phyloP scores from a whole-genome alignment of 2,888 invertebrate species.

The Tenodera sinensis region DNA sequence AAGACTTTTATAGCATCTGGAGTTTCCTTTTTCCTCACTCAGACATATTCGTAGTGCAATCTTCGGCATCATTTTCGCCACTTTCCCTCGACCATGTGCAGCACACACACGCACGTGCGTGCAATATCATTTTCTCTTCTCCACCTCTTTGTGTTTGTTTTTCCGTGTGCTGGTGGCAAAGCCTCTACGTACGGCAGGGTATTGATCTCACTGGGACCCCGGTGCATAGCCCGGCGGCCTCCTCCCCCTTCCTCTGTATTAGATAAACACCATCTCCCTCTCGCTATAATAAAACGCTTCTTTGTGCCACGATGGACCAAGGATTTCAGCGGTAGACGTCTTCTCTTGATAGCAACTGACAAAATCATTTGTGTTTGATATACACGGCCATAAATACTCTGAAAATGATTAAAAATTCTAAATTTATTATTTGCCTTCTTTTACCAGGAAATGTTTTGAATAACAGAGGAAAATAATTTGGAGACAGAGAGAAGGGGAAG shows the following conservation, averaged over 20 bases:
- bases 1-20: not conserved
- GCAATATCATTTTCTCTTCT: not conserved
- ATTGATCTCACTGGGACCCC: slow-evolving; percentile 18
- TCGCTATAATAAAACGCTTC: not conserved
- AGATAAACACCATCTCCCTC: slow-evolving; percentile 20
- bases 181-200: not conserved
- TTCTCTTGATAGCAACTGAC: no score
- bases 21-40: not conserved
- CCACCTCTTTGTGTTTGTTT: not conserved
- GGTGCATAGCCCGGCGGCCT: slow-evolving; percentile 9
- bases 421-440: no score
- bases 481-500: no score
- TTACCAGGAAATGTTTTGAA: no score
- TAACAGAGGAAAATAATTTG: no score
- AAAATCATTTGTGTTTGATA: no score
- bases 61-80: not conserved
- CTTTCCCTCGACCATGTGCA: not conserved
- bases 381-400: no score
- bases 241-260: slow-evolving; percentile 18
- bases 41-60: not conserved
- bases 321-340: no score
- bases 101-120: not conserved
- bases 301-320: not conserved
- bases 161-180: not conserved
- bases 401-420: no score